Evolutionary conservation across 2,888 invertebrate species (phyloP).

Genomic region (Gandaritis pyraliata): DNA sequence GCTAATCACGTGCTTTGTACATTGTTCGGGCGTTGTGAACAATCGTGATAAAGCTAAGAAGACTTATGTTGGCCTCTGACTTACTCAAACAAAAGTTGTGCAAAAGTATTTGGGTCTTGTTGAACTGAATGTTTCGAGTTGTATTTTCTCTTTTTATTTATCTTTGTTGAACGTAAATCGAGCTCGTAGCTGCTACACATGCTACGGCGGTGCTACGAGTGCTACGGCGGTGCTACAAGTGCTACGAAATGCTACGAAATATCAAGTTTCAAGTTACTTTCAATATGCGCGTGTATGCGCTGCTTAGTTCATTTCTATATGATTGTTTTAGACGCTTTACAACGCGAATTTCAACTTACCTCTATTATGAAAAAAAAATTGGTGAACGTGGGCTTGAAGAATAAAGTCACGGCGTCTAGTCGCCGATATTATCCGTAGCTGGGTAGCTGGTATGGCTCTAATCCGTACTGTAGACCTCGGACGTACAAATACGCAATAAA

Average conservation of each 20-base stretch:
- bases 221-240: conserved; percentile 3
- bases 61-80: conserved; percentile 13
- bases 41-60: conserved; percentile 30
- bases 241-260: conserved; percentile 8
- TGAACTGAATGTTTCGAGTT: background rate
- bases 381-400: background rate
- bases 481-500: conserved; percentile 75
- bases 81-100: conserved; percentile 12
- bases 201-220: background rate
- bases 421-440: conserved; percentile 16
- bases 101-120: conserved; percentile 2
- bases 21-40: conserved; percentile 23
- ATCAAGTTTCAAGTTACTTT: background rate
- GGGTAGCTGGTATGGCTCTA: conserved; percentile 42
- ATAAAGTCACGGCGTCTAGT: background rate
- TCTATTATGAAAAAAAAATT: background rate
- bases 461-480: conserved; percentile 47
- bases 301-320: too few species aligned
- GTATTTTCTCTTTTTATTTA: too few species aligned
- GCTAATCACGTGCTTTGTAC: conserved; percentile 35
- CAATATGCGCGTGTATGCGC: too few species aligned
- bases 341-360: too few species aligned
- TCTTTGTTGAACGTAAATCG: background rate
- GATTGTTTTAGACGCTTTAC: too few species aligned
- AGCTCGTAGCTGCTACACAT: background rate